phyloP scores from a whole-genome alignment of 2,797 vertebrate genomes.

The Phylloscopus collybita region DNA sequence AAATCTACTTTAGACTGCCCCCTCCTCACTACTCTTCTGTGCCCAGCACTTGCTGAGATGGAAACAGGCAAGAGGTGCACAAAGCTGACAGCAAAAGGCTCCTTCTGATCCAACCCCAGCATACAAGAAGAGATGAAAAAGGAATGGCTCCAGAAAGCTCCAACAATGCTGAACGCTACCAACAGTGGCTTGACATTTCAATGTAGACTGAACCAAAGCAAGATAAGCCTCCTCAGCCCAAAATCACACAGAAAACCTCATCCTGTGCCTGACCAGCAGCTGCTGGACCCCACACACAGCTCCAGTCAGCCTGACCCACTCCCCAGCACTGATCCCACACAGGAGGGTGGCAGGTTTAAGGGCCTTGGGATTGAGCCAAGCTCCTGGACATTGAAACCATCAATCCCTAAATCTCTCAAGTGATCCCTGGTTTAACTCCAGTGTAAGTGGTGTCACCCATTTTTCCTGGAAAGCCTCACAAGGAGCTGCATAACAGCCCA shows the following conservation, averaged over 20 bases:
- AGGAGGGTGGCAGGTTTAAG: not conserved
- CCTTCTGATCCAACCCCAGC: not conserved
- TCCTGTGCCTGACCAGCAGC: not conserved
- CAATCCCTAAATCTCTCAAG: not conserved
- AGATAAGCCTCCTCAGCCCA: not conserved
- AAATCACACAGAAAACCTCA: not conserved
- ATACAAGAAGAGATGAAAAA: not conserved
- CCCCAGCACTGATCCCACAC: not conserved
- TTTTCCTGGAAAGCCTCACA: not conserved
- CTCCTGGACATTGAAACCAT: not conserved
- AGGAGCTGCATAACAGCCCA: not conserved
- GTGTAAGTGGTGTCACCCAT: not conserved
- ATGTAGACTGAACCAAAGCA: not conserved
- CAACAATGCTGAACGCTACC: not conserved
- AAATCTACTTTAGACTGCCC: not conserved
- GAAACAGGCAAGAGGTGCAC: not conserved
- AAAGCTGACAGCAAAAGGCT: not conserved
- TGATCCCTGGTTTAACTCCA: not conserved
- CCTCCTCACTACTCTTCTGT: fast-evolving
- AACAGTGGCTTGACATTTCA: not conserved
- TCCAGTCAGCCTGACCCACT: not conserved
- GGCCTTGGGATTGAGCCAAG: not conserved
- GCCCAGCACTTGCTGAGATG: not conserved
- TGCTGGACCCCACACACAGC: fast-evolving
- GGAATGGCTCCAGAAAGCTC: not conserved